Percentiles rank a stretch among this genome's conserved stretches.
Evolutionary conservation across 2,888 invertebrate species (phyloP).

Genomic region (Dolomedes plantarius): DNA sequence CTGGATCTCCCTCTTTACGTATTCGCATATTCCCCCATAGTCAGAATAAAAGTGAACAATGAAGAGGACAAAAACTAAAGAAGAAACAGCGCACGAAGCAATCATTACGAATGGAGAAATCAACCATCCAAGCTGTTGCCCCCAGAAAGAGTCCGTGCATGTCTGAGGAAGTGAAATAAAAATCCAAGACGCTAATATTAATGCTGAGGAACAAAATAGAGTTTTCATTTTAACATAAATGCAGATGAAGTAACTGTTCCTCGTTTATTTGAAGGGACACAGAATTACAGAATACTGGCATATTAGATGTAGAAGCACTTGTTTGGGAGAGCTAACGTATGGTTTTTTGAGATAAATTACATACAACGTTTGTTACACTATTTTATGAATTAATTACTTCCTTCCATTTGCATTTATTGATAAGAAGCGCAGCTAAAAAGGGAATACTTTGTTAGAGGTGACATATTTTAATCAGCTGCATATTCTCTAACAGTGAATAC

Average conservation of each 20-base stretch:
- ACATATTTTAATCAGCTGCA: neutral
- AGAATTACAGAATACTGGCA: neutral
- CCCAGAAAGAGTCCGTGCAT: constrained; percentile 3
- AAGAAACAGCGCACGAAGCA: constrained; percentile 37
- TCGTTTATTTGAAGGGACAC: neutral
- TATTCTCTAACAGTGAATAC: too few species aligned
- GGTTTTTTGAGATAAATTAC: neutral
- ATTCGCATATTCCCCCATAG: constrained; percentile 59
- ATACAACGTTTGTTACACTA: neutral
- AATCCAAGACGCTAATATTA: constrained; percentile 9
- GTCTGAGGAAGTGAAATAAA: constrained; percentile 10
- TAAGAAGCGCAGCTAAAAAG: neutral
- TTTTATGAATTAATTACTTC: neutral
- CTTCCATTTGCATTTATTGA: neutral
- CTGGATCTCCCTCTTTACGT: constrained; percentile 29
- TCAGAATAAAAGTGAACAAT: constrained; percentile 66
- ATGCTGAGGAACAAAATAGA: neutral
- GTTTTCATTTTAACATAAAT: constrained; percentile 14
- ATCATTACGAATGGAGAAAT: constrained; percentile 60
- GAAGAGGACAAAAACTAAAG: constrained; percentile 35
- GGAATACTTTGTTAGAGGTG: neutral
- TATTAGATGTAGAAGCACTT: neutral
- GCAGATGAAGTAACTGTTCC: constrained; percentile 1
- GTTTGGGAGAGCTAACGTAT: neutral
- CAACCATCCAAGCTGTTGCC: constrained; percentile 60